Evolutionary conservation across 2,888 invertebrate genomes (phyloP).

Genomic region (Diabrotica balteata): DNA sequence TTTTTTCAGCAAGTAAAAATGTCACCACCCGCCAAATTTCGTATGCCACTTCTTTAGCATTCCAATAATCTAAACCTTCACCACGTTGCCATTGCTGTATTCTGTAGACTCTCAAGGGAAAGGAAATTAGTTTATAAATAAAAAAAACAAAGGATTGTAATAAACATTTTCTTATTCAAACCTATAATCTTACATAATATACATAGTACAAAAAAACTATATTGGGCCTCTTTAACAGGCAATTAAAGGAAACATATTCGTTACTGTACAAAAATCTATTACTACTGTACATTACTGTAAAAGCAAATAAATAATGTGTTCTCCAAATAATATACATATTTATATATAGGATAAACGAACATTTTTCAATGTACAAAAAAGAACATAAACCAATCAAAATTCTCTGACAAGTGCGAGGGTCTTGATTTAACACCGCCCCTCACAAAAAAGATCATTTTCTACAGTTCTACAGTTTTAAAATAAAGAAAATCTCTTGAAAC

Average conservation of each 20-base stretch:
- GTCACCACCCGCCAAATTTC: too few species aligned
- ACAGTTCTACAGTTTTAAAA: too few species aligned
- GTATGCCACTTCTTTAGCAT: too few species aligned
- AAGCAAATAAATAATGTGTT: constrained; percentile 61
- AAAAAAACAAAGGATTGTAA: constrained; percentile 43
- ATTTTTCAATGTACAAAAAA: constrained; percentile 49
- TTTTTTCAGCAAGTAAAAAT: too few species aligned
- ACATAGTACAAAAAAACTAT: constrained; percentile 83
- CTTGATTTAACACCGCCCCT: neutral
- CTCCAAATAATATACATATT: constrained; percentile 57
- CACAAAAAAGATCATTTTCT: too few species aligned
- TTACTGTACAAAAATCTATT: constrained; percentile 61
- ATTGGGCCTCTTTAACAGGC: constrained; percentile 52
- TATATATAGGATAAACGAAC: constrained; percentile 47
- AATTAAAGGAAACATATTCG: constrained; percentile 53
- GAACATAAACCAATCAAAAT: constrained; percentile 34
- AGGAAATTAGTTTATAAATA: constrained; percentile 2
- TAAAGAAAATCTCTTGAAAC: too few species aligned
- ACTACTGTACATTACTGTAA: constrained; percentile 61
- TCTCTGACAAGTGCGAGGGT: neutral
- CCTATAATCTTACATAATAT: constrained; percentile 84
- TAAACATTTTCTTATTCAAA: constrained; percentile 69
- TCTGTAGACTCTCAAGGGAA: too few species aligned
- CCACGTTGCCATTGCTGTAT: too few species aligned
- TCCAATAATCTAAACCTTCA: too few species aligned